A percentile compares a stretch with the other conserved stretches of the same genome.
phyloP scores from a whole-genome alignment of 2,888 invertebrate species.

The Chymomyza fuscimana region DNA sequence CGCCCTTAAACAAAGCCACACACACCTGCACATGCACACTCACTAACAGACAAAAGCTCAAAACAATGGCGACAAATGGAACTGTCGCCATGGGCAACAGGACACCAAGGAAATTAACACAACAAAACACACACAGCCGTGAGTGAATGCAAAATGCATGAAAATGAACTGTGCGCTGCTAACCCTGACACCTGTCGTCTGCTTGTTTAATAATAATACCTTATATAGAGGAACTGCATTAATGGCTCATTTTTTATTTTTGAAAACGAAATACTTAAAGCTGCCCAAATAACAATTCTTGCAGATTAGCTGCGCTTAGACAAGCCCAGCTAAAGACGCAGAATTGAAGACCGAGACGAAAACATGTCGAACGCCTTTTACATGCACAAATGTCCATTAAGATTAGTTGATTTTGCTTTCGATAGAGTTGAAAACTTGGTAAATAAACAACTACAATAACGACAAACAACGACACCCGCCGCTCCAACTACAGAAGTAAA shows the following conservation, averaged over 20 bases:
- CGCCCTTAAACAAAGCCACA: slow-evolving; percentile 54
- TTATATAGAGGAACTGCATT: neutral
- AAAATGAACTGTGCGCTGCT: neutral
- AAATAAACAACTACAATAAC: slow-evolving; percentile 42
- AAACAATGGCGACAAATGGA: slow-evolving; percentile 70
- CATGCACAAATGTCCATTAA: slow-evolving; percentile 59
- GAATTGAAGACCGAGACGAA: neutral
- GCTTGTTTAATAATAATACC: neutral
- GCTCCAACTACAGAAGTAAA: neutral
- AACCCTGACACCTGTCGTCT: neutral
- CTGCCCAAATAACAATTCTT: neutral
- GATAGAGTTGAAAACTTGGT: slow-evolving; percentile 61
- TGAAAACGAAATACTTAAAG: neutral
- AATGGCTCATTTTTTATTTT: neutral
- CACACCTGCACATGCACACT: slow-evolving; percentile 46
- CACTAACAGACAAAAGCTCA: slow-evolving; percentile 33
- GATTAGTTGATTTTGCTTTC: slow-evolving; percentile 72
- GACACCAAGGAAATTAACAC: slow-evolving; percentile 65
- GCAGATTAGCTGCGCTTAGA: neutral
- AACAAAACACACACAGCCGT: slow-evolving; percentile 46
- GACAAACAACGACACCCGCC: neutral
- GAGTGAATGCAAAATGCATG: neutral
- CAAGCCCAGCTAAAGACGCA: neutral
- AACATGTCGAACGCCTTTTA: neutral
- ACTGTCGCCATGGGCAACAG: slow-evolving; percentile 69